These are phyloP conservation scores for Synergus umbraculus DNA, from an alignment of 2,888 invertebrate species.

Conservation along the genomic window DNA sequence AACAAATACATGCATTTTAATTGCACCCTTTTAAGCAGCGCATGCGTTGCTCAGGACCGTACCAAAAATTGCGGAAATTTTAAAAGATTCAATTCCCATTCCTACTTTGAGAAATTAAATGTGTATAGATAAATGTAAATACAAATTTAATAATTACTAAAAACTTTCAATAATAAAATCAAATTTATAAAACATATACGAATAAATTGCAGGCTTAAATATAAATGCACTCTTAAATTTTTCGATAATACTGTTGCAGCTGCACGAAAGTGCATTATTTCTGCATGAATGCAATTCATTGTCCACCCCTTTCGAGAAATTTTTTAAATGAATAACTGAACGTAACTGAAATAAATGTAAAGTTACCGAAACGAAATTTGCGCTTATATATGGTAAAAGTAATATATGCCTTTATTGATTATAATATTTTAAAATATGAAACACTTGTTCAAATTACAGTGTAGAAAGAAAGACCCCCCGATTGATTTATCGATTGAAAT, in stretches of 20 bases:
- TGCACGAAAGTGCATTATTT: neutral
- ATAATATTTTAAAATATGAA: neutral
- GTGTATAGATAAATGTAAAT: neutral
- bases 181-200: neutral
- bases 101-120: neutral
- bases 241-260: neutral
- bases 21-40: neutral
- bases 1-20: neutral
- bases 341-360: no score
- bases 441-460: neutral
- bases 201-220: neutral
- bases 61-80: neutral
- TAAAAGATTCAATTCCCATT: neutral
- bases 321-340: no score
- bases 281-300: neutral
- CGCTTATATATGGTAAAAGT: no score
- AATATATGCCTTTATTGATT: neutral
- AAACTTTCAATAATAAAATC: neutral
- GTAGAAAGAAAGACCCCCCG: neutral
- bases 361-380: no score
- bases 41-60: constrained; percentile 4
- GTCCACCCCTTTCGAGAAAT: neutral
- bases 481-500: neutral
- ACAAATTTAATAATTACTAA: neutral
- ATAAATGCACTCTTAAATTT: neutral